Evolutionary conservation across 2,888 invertebrate species (phyloP).

Genomic region (Xanthorhoe spadicearia): DNA sequence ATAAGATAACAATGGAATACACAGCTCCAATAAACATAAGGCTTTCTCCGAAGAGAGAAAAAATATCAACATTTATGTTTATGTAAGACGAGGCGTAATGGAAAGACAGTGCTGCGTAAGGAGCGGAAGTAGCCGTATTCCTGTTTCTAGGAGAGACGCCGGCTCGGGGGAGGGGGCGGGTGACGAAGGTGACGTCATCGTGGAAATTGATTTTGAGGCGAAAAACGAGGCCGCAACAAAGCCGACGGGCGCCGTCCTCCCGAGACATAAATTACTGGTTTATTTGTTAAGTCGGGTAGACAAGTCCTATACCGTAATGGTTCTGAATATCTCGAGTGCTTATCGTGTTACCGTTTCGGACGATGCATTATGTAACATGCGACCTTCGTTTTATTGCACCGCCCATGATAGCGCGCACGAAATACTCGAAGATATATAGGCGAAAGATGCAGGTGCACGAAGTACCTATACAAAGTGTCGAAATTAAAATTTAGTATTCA

Average conservation of each 20-base stretch:
- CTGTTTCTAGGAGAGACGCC: slow-evolving; percentile 60
- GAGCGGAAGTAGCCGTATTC: slow-evolving; percentile 71
- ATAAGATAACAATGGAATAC: slow-evolving; percentile 41
- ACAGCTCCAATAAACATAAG: slow-evolving; percentile 39
- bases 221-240: slow-evolving; percentile 78
- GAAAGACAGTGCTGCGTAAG: slow-evolving; percentile 64
- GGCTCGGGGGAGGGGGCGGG: slow-evolving; percentile 51
- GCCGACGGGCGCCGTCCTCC: slow-evolving; percentile 68
- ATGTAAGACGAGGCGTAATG: slow-evolving; percentile 57
- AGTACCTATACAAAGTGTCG: slow-evolving; percentile 10
- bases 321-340: slow-evolving; percentile 53
- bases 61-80: slow-evolving; percentile 54
- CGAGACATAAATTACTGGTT: slow-evolving; percentile 73
- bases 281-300: slow-evolving; percentile 67
- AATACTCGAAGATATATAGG: slow-evolving; percentile 20
- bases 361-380: slow-evolving; percentile 45
- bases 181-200: slow-evolving; percentile 72
- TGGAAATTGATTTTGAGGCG: slow-evolving; percentile 80
- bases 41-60: slow-evolving; percentile 46
- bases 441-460: slow-evolving; percentile 17
- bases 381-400: slow-evolving; percentile 36
- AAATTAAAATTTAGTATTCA: neutral
- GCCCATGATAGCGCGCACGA: slow-evolving; percentile 28
- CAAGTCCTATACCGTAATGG: slow-evolving; percentile 61
- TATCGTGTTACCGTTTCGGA: slow-evolving; percentile 56